A percentile compares a stretch with the other conserved stretches of the same genome.
Evolutionary conservation across 1,140 invertebrate genomes (phyloP).

Genomic region (Fopius arisanus): DNA sequence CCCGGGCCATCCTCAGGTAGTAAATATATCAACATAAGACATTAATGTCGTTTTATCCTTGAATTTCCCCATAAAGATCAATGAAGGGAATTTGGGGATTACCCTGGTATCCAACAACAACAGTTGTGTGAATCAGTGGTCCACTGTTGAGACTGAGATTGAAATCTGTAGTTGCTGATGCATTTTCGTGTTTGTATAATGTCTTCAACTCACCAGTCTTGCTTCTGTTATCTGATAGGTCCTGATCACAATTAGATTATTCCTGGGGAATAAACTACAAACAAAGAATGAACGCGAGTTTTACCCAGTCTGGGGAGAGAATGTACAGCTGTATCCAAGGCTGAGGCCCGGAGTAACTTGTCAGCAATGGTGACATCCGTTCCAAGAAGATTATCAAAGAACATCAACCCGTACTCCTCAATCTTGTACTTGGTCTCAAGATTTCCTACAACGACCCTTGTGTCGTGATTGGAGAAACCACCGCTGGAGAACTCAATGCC

Average conservation of each 20-base stretch:
- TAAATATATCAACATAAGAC: constrained; percentile 20
- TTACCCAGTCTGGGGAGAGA: constrained; percentile 95
- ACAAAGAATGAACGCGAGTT: constrained; percentile 30
- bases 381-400: constrained; percentile 93
- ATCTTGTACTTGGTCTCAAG: constrained; percentile 96
- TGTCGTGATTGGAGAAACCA: constrained; percentile 88
- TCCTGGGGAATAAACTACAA: too few species aligned
- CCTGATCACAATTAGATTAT: background rate
- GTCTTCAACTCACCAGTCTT: constrained; percentile 90
- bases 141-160: constrained; percentile 84
- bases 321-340: constrained; percentile 88
- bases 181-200: constrained; percentile 85
- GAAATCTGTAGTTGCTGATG: constrained; percentile 88
- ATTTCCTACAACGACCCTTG: constrained; percentile 89
- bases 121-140: constrained; percentile 83
- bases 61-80: background rate
- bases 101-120: constrained; percentile 88
- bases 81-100: constrained; percentile 2
- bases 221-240: constrained; percentile 67
- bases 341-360: constrained; percentile 90
- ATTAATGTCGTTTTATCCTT: background rate
- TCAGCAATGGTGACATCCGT: constrained; percentile 93
- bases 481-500: constrained; percentile 92
- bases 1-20: too few species aligned
- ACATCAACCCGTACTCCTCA: constrained; percentile 91